These are phyloP conservation scores for Henicopernis longicauda DNA, from an alignment of 2,113 vertebrate species.

Conservation along the genomic window DNA sequence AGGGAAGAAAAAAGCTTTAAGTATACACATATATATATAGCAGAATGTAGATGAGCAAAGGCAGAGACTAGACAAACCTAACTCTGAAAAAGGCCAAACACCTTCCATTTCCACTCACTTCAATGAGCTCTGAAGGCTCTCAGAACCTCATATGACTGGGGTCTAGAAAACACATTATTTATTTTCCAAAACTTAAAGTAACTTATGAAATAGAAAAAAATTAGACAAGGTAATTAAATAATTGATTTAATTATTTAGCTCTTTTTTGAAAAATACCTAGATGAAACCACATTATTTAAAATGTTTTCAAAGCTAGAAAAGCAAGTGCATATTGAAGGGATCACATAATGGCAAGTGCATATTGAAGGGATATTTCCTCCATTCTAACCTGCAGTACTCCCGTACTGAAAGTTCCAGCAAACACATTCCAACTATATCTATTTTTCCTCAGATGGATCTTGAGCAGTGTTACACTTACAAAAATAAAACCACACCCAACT, in stretches of 20 bases:
- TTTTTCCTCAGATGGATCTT: background rate
- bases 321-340: background rate
- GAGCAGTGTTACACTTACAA: background rate
- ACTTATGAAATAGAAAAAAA: background rate
- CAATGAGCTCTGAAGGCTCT: background rate
- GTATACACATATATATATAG: background rate
- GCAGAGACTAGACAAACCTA: background rate
- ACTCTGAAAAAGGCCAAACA: background rate
- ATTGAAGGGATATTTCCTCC: background rate
- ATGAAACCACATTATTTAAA: background rate
- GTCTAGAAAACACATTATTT: background rate
- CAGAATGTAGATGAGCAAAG: background rate
- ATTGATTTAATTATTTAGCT: background rate
- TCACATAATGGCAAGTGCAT: background rate
- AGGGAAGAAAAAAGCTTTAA: background rate
- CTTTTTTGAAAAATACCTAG: background rate
- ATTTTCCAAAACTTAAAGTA: background rate
- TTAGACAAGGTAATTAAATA: background rate
- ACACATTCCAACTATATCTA: background rate
- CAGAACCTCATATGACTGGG: background rate
- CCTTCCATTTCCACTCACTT: background rate
- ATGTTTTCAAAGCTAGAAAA: background rate
- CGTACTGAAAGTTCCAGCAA: background rate
- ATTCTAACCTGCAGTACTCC: background rate
- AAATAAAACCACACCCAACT: background rate